Percentiles rank a stretch among this genome's conserved stretches.
Conservation (phyloP, 2,113 vertebrate genomes). For the Lophotis ruficrista region DNA sequence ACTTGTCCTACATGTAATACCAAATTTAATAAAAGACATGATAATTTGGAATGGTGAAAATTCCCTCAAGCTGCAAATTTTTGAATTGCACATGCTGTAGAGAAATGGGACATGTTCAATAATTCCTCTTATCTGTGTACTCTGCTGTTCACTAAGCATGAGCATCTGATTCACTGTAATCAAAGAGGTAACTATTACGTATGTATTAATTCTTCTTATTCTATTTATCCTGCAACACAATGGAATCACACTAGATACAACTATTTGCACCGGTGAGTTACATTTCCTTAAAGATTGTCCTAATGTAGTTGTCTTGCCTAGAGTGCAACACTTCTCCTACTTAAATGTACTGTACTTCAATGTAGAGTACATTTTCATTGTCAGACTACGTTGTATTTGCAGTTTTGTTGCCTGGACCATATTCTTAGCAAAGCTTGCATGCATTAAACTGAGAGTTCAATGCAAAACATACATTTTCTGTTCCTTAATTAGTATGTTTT, state of each 20-base stretch:
- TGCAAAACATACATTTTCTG: slow-evolving; percentile 48
- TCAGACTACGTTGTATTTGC: slow-evolving; percentile 9
- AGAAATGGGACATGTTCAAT: neutral
- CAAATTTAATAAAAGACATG: slow-evolving; percentile 33
- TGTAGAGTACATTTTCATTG: slow-evolving; percentile 49
- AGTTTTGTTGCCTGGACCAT: slow-evolving; percentile 63
- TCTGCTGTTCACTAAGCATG: slow-evolving; percentile 70
- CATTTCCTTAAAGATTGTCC: slow-evolving; percentile 81
- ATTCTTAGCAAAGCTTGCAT: slow-evolving; percentile 74
- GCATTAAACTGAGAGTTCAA: slow-evolving; percentile 51
- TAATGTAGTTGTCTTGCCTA: slow-evolving; percentile 74
- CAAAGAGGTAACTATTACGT: slow-evolving; percentile 69
- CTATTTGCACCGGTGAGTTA: slow-evolving; percentile 99
- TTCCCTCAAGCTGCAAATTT: slow-evolving; percentile 39
- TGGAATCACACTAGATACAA: slow-evolving; percentile 99
- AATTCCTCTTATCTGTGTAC: slow-evolving; percentile 53
- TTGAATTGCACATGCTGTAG: slow-evolving; percentile 54
- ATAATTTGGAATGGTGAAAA: slow-evolving; percentile 22
- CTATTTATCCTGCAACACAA: slow-evolving; percentile 90
- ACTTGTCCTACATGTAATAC: slow-evolving; percentile 16
- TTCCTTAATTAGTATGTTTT: neutral
- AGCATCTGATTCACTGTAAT: slow-evolving; percentile 73
- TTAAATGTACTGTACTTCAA: slow-evolving; percentile 63
- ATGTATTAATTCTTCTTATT: slow-evolving; percentile 91
- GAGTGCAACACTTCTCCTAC: slow-evolving; percentile 44